phyloP scores from a whole-genome alignment of 1,140 invertebrate genomes.

The Penaeus japonicus region DNA sequence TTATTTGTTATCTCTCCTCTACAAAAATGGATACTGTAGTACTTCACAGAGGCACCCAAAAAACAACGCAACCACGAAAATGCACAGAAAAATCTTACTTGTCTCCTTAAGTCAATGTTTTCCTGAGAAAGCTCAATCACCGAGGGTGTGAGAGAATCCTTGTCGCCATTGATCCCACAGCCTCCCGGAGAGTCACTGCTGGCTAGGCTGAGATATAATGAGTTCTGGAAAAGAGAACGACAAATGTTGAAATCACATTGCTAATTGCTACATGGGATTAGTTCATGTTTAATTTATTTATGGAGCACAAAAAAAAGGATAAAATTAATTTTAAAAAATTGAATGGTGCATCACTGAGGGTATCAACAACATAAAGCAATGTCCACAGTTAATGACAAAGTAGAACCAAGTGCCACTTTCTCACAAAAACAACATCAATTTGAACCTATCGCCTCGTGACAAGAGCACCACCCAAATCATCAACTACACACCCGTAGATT shows the following conservation, averaged over 20 bases:
- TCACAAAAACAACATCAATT: neutral
- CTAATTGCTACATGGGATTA: neutral
- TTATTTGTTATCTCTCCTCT: too few relatives aligned
- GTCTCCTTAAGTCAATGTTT: constrained; percentile 78
- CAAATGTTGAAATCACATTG: neutral
- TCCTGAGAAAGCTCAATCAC: constrained; percentile 65
- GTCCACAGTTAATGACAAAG: too few relatives aligned
- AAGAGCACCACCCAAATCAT: neutral
- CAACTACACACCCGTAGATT: constrained; percentile 68
- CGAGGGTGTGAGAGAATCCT: constrained; percentile 8
- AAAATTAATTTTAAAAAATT: too few relatives aligned
- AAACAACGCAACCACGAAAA: neutral
- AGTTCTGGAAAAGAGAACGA: constrained; percentile 70
- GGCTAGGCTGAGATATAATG: constrained; percentile 74
- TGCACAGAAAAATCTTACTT: constrained; percentile 71
- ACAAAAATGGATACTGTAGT: neutral
- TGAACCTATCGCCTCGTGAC: neutral
- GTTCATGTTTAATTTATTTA: neutral
- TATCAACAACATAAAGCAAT: too few relatives aligned
- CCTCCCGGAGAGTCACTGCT: constrained; percentile 64
- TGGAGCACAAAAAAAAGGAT: neutral
- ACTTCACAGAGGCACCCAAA: neutral
- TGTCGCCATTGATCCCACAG: constrained; percentile 48
- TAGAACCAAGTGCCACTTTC: neutral
- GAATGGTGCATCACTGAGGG: too few relatives aligned